Evolutionary conservation across 2,888 invertebrate genomes (phyloP), one percentile per base, ranked within the genome.

Genomic region (Yponomeuta cagnagella): DNA sequence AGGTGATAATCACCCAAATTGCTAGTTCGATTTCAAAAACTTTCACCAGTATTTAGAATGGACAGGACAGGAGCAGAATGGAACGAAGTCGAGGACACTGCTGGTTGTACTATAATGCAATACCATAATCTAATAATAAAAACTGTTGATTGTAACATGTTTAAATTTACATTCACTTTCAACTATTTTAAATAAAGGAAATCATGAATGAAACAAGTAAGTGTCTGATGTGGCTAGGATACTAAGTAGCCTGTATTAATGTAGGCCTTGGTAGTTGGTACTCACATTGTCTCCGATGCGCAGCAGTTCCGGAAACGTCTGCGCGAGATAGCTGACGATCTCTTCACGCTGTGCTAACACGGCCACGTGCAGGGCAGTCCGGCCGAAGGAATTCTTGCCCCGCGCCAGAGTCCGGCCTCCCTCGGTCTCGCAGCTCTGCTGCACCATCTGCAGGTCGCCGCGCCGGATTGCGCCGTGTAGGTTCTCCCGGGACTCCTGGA

Each of bases 211-310:
- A 23, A 23, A 23, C 23, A 23, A 23, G 23, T 23, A 23, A 23
- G 23, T 23, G 23, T 23, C 23, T 23, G 23, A 23, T 23, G 23
- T 23, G 23, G 23, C 23, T 23, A 23, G 23, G 5, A 37, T 5
- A 4, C 4, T 37, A 37, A 37, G 37, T 37, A 37, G 52, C 52
- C 0, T 12, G 52, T 2, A 63, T n/a, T 12, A 30, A 9, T 63
- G 0, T 9, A 15, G 15, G 63, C 9, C n/a, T 3, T 2, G 2
- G 64, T 6, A 23, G 2, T 2, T 68, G 23, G 8, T 52, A 80
- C 95, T 94, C 87, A 98, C 98, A 85, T 98, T 97, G 84, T 98
- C 98, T 15, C 97, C 96, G 72, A 96, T 92, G 72, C 94, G 93
- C 58, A 97, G 84, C 0, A 96, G 93, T 75, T 96, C 95, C 0